These are phyloP conservation scores for Sphaeramia orbicularis DNA, from an alignment of 2,797 vertebrate genomes.

Conservation along the genomic window DNA sequence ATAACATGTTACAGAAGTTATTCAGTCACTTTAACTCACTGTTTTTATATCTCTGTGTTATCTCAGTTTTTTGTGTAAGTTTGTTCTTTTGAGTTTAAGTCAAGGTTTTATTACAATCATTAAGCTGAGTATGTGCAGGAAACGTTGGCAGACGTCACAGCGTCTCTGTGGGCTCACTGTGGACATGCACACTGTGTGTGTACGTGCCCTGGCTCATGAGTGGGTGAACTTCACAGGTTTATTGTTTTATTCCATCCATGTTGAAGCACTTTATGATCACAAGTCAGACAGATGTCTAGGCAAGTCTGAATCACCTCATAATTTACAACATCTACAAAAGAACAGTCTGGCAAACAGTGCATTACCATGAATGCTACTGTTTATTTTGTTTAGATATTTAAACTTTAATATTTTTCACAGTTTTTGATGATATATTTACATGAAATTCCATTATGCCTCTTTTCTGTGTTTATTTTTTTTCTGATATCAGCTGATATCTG, in stretches of 20 bases:
- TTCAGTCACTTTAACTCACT: too few species aligned
- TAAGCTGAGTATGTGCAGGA: constrained; percentile 20
- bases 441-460: too few species aligned
- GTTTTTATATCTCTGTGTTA: neutral
- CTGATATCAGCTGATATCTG: too few species aligned
- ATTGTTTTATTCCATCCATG: constrained; percentile 55
- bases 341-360: constrained; percentile 19
- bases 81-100: neutral
- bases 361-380: too few species aligned
- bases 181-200: neutral
- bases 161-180: constrained; percentile 1
- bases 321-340: constrained; percentile 12
- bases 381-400: too few species aligned
- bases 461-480: too few species aligned
- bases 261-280: constrained; percentile 57
- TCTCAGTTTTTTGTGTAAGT: constrained; percentile 8
- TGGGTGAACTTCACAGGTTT: constrained; percentile 58
- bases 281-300: constrained; percentile 50
- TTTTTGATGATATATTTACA: too few species aligned
- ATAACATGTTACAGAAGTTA: too few species aligned
- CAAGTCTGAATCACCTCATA: constrained; percentile 45
- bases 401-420: too few species aligned
- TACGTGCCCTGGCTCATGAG: neutral
- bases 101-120: constrained; percentile 33
- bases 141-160: constrained; percentile 35